Evolutionary conservation across 2,888 invertebrate species (phyloP), one percentile per base, ranked within the genome.

Genomic region (Drosophila borborema): DNA sequence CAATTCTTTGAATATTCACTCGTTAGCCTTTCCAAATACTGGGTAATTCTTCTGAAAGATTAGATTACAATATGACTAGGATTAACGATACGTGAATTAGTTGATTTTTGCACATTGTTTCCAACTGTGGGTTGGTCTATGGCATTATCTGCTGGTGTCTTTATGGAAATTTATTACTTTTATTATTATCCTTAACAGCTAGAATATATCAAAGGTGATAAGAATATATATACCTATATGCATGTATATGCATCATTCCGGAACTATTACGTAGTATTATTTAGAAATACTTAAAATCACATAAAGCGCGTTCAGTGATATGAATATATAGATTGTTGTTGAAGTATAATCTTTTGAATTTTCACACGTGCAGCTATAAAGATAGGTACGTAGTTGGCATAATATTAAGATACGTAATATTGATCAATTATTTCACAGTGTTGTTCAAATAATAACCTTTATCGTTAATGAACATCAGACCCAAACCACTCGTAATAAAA

Each of bases 201-300:
- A 48, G 16, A 8, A 28, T 23, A 23, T 48, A 49, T 28, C 28
- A n/a, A n/a, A 10, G 28, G 94, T 6, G 31, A 31, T 49, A 31
- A 31, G 10, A 49, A n/a, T 6, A 28, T 28, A 6, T 28, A 28
- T 6, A 4, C 28, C 28, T 28, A 0, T 3, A 20, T 28, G 28
- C n/a, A 5, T 12, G 6, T 31, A 49, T 49, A 34, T 18, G 2
- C 10, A 34, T 28, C 28, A 1, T 1, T 12, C 34, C 18, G 12
- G n/a, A 34, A 51, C 31, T 12, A 18, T 18, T 51, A 34, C 34
- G 51, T 34, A n/a, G n/a, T 31, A 49, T 34, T 49, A 49, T 49
- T 18, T 49, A 6, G 12, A n/a, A 31, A 49, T 34, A 31, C 6
- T 2, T 28, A 28, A 28, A 34, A 16, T 34, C n/a, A 12, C 10